Percentiles rank a stretch among this genome's conserved stretches.
phyloP scores from a whole-genome alignment of 2,113 vertebrate genomes.

The Dendrocopos noguchii region DNA sequence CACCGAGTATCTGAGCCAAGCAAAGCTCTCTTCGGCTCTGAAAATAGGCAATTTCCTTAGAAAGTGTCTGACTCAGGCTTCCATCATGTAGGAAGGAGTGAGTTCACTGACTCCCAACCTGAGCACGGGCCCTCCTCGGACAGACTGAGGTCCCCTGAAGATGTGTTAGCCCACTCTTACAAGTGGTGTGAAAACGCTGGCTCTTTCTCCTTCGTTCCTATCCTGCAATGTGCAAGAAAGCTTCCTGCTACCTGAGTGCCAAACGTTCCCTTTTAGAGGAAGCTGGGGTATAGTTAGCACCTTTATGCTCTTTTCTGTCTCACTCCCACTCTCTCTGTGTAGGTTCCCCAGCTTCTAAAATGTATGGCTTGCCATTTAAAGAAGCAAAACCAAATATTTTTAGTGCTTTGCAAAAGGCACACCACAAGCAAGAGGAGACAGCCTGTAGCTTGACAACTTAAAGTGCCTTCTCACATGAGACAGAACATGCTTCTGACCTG shows the following conservation, averaged over 20 bases:
- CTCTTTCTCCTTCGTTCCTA: not conserved
- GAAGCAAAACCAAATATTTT: not conserved
- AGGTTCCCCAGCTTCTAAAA: not conserved
- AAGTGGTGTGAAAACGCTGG: not conserved
- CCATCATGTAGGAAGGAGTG: not conserved
- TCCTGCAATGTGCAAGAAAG: not conserved
- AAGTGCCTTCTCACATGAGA: not conserved
- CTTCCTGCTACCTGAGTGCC: not conserved
- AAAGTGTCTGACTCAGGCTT: slow-evolving; percentile 2
- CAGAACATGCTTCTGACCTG: not conserved
- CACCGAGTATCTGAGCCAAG: slow-evolving; percentile 40
- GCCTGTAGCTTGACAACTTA: not conserved
- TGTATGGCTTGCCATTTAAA: not conserved
- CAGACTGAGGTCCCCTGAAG: not conserved
- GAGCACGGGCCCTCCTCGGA: not conserved
- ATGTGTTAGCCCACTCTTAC: not conserved
- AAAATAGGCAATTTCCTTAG: slow-evolving; percentile 29
- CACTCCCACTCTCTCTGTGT: not conserved
- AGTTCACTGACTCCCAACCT: not conserved
- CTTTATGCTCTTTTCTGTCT: not conserved
- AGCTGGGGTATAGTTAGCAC: not conserved
- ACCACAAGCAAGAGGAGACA: not conserved
- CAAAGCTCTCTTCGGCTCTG: slow-evolving; percentile 31
- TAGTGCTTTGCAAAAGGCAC: not conserved
- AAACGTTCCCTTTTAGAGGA: not conserved